Conservation (phyloP, 64 coral and sea anemone species). For the Trachythela sp. region DNA sequence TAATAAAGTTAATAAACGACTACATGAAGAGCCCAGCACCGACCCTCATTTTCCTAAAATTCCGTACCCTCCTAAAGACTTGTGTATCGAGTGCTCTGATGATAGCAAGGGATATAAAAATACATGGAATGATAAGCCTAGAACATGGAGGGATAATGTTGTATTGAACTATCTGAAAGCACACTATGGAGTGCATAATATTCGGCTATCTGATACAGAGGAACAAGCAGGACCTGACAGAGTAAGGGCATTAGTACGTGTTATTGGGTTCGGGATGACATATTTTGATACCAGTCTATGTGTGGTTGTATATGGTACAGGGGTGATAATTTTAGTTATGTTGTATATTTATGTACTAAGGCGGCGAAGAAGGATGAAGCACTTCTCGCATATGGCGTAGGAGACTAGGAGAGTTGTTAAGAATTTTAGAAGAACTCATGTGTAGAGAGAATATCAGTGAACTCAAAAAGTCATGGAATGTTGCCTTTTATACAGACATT, state of each 20-base stretch:
- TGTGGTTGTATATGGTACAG: slow-evolving; percentile 71
- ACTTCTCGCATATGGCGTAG: neutral
- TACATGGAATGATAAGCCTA: neutral
- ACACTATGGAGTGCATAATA: slow-evolving; percentile 84
- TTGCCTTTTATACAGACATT: neutral
- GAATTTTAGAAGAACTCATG: too few relatives aligned
- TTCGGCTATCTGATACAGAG: slow-evolving; percentile 51
- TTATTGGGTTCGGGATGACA: slow-evolving; percentile 65
- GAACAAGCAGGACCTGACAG: slow-evolving; percentile 73
- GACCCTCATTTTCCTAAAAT: slow-evolving; percentile 77
- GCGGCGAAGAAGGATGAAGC: slow-evolving; percentile 51
- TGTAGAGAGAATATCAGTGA: neutral
- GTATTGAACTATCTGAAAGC: slow-evolving; percentile 77
- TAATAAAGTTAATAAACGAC: slow-evolving; percentile 76
- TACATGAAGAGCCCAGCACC: slow-evolving; percentile 61
- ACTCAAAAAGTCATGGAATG: neutral
- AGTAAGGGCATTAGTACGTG: slow-evolving; percentile 72
- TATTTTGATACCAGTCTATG: slow-evolving; percentile 84
- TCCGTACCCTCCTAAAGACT: slow-evolving; percentile 60
- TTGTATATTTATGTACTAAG: slow-evolving; percentile 88
- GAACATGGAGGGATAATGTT: slow-evolving; percentile 68
- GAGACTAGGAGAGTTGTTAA: neutral
- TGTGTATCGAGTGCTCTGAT: slow-evolving; percentile 61
- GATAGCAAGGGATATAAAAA: neutral
- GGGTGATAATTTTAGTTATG: slow-evolving; percentile 61